Percentiles rank a stretch among this genome's conserved stretches.
Conservation (phyloP, 1,140 invertebrate genomes). For the Andrena cerasifolii region DNA sequence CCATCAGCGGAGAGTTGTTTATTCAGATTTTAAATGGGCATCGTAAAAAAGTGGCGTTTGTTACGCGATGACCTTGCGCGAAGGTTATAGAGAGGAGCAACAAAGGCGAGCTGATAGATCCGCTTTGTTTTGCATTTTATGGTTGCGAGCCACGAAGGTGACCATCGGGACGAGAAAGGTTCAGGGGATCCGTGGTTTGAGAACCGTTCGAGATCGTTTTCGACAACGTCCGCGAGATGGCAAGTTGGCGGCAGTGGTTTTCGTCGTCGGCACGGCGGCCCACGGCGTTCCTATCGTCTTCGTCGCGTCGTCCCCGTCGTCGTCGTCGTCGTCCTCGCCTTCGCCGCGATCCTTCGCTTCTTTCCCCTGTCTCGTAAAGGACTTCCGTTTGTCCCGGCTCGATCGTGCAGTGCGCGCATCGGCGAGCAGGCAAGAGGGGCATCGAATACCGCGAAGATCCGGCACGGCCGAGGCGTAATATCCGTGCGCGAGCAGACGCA, state of each 20-base stretch:
- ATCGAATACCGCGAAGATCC: conserved; percentile 12
- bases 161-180: no score
- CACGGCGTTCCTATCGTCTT: conserved; percentile 22
- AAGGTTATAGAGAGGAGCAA: no score
- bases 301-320: conserved; percentile 21
- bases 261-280: conserved; percentile 25
- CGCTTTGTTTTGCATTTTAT: no score
- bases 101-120: no score
- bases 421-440: no score
- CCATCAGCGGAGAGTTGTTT: no score
- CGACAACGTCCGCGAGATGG: conserved; percentile 27
- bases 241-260: conserved; percentile 31
- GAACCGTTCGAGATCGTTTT: conserved; percentile 6
- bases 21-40: no score
- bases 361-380: neutral
- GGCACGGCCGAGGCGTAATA: conserved; percentile 7
- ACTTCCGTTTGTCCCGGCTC: neutral
- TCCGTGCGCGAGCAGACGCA: conserved; percentile 31
- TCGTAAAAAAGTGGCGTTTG: no score
- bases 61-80: no score
- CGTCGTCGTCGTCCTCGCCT: conserved; percentile 23
- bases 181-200: conserved; percentile 4
- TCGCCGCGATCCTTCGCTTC: conserved; percentile 27
- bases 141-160: neutral
- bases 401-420: neutral